Evolutionary conservation across 2,888 invertebrate species (phyloP), one percentile per base, ranked within the genome.

Genomic region (Mystacides longicornis): DNA sequence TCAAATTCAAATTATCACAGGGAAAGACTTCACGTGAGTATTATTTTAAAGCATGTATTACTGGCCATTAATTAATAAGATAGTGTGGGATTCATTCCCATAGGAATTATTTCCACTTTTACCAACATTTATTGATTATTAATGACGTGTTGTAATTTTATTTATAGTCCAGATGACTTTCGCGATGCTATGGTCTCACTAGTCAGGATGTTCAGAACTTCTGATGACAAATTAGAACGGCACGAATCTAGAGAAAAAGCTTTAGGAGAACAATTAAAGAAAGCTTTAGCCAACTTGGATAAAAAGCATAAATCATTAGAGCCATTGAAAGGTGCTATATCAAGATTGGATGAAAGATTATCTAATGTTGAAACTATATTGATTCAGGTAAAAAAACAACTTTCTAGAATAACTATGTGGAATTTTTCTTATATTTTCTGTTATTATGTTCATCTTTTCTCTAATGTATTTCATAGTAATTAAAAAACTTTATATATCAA

Each of bases 171-270:
- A 69, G 82, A 83, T 71, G 85, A 86, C 64, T 86, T 89, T 62
- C 81, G 87, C 60, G 86, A 88, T 65, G 89, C 89, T 1, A 83
- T 93, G 68, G 69, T 91, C 60, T 88, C 89, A 19, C 73, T 92
- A 56, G 86, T 89, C 9, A 87, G 88, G 66, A 87, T 89, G 69
- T 85, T 90, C 68, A 81, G 89, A 46, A 80, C 83, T 37, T 81
- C 87, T 51, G 89, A 89, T 60, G 89, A 88, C 66, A 92, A 91
- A 71, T 69, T 93, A 59, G 91, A 92, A 66, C 75, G 92, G 16
- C 92, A 93, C 69, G 92, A 93, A 68, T 83, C 81, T 64, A 76
- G 93, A 11, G 91, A 92, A 69, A 80, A 88, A 61, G 83, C 83
- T 1, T 72, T 90, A 20, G 90, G 89, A 0, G 91, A 92, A 55